These are phyloP conservation scores for Philotrypesis tridentata DNA, from an alignment of 1,140 invertebrate species.

Conservation along the genomic window DNA sequence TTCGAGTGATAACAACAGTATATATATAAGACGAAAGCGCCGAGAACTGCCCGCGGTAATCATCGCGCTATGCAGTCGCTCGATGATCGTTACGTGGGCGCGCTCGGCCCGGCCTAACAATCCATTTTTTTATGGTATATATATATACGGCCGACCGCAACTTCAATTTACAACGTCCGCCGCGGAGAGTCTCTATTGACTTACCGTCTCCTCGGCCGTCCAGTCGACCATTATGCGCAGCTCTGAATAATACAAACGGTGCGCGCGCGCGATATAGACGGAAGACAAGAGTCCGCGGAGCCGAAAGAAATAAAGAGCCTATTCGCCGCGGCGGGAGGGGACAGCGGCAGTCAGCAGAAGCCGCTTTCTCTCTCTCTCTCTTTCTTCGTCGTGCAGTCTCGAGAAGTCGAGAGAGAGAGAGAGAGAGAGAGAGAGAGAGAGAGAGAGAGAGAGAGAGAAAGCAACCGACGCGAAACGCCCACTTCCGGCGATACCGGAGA, in stretches of 20 bases:
- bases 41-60: too few relatives aligned
- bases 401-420: too few relatives aligned
- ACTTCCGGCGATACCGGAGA: slow-evolving; percentile 65
- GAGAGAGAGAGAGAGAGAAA: slow-evolving; percentile 54
- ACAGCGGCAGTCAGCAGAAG: too few relatives aligned
- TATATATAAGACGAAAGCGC: too few relatives aligned
- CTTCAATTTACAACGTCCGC: background rate
- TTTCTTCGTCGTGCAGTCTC: too few relatives aligned
- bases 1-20: too few relatives aligned
- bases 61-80: too few relatives aligned
- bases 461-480: slow-evolving; percentile 60
- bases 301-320: slow-evolving; percentile 12
- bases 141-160: too few relatives aligned
- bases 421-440: slow-evolving; percentile 48
- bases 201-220: background rate
- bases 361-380: slow-evolving; percentile 47
- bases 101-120: too few relatives aligned
- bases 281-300: background rate
- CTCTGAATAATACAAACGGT: slow-evolving; percentile 37
- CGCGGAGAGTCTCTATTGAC: background rate
- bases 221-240: background rate
- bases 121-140: too few relatives aligned
- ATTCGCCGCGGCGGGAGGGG: slow-evolving; percentile 15
- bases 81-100: too few relatives aligned
- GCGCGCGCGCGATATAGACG: background rate